These are phyloP conservation scores for Zoroaster sp. DNA, from an alignment of 53 echinoderm and acorn worm genomes.

Conservation along the genomic window DNA sequence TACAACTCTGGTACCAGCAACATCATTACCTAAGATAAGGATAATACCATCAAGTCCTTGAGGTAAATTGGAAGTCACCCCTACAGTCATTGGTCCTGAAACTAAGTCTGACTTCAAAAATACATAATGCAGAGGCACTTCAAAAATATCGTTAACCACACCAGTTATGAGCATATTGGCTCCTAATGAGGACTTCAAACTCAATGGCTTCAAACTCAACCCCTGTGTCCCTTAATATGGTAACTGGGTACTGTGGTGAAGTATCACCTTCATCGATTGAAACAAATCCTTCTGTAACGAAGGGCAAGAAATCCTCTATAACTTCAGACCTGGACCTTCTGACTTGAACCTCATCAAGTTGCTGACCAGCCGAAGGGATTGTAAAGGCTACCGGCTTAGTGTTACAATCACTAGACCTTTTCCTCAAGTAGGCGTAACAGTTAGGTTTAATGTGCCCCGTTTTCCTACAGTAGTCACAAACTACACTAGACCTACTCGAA, in stretches of 20 bases:
- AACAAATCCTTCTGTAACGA: not conserved
- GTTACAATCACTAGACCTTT: no score
- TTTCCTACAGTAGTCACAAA: slow-evolving; percentile 9
- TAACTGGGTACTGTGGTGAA: slow-evolving; percentile 3
- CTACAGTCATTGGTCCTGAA: slow-evolving; percentile 44
- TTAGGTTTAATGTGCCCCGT: not conserved
- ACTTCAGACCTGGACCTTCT: not conserved
- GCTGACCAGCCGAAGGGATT: not conserved
- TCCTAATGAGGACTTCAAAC: slow-evolving; percentile 35
- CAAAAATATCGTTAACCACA: not conserved
- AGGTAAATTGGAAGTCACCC: slow-evolving; percentile 60
- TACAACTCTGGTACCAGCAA: slow-evolving; percentile 49
- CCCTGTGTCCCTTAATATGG: slow-evolving; percentile 51
- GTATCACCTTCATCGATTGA: not conserved
- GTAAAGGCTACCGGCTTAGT: slow-evolving; percentile 7
- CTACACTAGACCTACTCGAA: not conserved
- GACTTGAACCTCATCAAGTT: not conserved
- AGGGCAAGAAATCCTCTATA: slow-evolving; percentile 18
- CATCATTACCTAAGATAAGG: slow-evolving; percentile 54
- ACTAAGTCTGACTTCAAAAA: slow-evolving; percentile 46
- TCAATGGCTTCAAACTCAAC: slow-evolving; percentile 46
- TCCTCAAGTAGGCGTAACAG: no score
- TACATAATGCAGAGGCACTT: slow-evolving; percentile 29
- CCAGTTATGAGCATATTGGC: not conserved
- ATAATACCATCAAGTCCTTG: slow-evolving; percentile 65